Percentiles rank a stretch among this genome's conserved stretches.
phyloP scores from a whole-genome alignment of 2,888 invertebrate species.

The Digitonthophagus gazella region DNA sequence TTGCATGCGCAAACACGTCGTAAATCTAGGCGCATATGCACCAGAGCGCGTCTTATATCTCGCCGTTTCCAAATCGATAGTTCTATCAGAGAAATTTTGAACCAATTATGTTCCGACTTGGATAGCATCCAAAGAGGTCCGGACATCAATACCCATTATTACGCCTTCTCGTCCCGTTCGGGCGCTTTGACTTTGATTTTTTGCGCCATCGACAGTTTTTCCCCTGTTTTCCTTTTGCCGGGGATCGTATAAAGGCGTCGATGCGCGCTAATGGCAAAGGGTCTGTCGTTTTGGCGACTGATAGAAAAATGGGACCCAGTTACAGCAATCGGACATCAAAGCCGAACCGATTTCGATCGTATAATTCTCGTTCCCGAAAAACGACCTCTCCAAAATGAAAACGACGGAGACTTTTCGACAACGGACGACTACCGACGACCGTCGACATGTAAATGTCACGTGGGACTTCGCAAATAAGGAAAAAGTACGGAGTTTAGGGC shows the following conservation, averaged over 20 bases:
- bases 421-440: background rate
- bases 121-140: background rate
- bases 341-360: background rate
- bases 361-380: background rate
- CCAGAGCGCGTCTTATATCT: background rate
- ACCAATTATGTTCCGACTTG: background rate
- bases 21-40: slow-evolving; percentile 6
- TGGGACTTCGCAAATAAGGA: background rate
- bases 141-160: background rate
- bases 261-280: background rate
- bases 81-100: background rate
- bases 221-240: background rate
- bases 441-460: slow-evolving; percentile 3
- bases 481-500: slow-evolving; percentile 1
- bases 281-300: background rate
- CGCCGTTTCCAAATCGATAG: background rate
- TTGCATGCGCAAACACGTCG: slow-evolving; percentile 4
- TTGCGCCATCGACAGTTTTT: background rate
- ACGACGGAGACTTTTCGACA: background rate
- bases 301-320: background rate
- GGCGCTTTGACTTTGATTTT: background rate
- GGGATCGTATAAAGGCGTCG: background rate
- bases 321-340: background rate
- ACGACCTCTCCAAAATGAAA: background rate
- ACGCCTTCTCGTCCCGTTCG: background rate